Base-by-base conservation (phyloP, 2,113 vertebrate genomes). In the Zosterops borbonicus region DNA sequence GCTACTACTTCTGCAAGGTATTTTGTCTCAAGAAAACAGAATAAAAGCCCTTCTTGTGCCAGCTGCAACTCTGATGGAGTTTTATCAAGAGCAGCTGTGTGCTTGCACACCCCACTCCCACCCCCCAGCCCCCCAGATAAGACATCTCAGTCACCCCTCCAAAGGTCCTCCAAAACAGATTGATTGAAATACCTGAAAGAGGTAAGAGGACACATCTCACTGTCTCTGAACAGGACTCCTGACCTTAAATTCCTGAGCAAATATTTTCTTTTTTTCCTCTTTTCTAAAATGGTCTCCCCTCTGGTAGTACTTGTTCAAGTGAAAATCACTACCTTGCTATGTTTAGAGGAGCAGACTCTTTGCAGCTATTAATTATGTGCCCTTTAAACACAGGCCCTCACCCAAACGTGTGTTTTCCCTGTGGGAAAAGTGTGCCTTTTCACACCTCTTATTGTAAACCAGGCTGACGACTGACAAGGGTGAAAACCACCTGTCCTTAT, bases 361-460 rank as follows among this genome's bases (percentile, higher is more conserved):
- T 68, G 60, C 56, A 90, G 60, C 82, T 85, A 85, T 90, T 89
- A 93, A 89, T 95, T 91, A 84, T 28, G 87, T 76, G 56, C n/a
- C 42, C 39, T 91, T 89, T 89, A 70, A 94, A 87, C 65, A 84
- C 42, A 70, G 64, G 24, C 23, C 39, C 49, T 92, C 69, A 74
- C 35, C 55, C 19, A 55, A 80, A 78, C 0, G 0, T 52, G 73
- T 55, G 60, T 59, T 95, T 87, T 47, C 50, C 74, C 60, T 47
- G 29, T 41, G 90, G 47, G 84, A 89, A 90, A 77, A 87, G 23
- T 3, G 39, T 65, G 60, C 42, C 56, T 92, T 89, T 94, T 81
- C 91, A 95, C 91, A 91, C 80, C 87, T 94, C 77, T 78, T 76
- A 39, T 27, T 69, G 79, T 91, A 91, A 95, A 94, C 83, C 52